Percentiles rank a stretch among this genome's conserved stretches.
Evolutionary conservation across 2,113 vertebrate genomes (phyloP).

Genomic region (Monarcha castaneiventris): DNA sequence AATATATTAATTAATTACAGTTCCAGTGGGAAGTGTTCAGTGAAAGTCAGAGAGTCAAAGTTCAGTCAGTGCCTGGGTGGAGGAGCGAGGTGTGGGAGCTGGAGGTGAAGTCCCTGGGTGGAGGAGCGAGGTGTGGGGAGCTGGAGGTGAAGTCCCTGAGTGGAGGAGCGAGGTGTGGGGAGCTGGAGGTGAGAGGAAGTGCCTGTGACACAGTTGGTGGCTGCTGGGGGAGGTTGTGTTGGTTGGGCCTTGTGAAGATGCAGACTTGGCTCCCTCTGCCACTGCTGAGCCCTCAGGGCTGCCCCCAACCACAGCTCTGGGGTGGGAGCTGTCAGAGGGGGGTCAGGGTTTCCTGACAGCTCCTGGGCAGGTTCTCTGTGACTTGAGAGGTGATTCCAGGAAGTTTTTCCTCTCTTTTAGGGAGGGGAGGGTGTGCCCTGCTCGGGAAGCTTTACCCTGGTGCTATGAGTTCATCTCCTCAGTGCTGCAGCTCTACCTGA

Average conservation of each 20-base stretch:
- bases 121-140: not conserved
- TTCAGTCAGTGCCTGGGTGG: not conserved
- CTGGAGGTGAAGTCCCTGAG: not conserved
- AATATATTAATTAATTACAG: accelerated
- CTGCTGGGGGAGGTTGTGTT: not conserved
- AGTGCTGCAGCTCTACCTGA: not conserved
- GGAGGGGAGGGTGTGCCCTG: not conserved
- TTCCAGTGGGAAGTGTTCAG: not conserved
- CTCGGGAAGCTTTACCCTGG: not conserved
- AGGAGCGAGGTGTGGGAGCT: not conserved
- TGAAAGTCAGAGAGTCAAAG: accelerated
- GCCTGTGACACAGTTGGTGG: not conserved
- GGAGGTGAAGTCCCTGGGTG: no score
- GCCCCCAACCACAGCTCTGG: not conserved
- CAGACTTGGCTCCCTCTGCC: not conserved
- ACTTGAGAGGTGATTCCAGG: not conserved
- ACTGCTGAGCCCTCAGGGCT: not conserved
- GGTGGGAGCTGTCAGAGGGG: not conserved
- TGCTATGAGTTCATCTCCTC: not conserved
- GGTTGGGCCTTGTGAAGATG: not conserved
- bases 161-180: not conserved
- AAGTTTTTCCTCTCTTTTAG: not conserved
- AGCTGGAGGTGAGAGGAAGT: not conserved
- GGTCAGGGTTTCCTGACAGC: not conserved
- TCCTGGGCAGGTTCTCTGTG: not conserved